Conservation (phyloP, 2,797 vertebrate species). For the Crossoptilon crossoptilon region DNA sequence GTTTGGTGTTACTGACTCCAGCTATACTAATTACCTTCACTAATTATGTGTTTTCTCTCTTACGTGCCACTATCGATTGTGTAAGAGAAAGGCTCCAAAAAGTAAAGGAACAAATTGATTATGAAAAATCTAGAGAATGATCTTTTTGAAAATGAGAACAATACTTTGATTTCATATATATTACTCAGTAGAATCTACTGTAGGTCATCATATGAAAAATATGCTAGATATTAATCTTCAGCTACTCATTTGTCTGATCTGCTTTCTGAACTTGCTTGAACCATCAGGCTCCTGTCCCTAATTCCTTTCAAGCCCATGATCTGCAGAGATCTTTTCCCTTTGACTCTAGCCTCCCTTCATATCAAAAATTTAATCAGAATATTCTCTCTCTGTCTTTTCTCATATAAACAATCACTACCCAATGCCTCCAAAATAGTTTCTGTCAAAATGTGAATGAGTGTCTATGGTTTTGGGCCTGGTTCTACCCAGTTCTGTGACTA, state of each 20-base stretch:
- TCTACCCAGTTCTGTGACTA: too few relatives aligned
- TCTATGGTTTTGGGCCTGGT: too few relatives aligned
- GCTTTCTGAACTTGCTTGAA: not conserved
- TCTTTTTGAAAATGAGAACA: not conserved
- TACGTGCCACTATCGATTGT: not conserved
- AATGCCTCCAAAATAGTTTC: not conserved
- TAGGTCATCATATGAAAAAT: not conserved
- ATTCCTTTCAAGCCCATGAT: not conserved
- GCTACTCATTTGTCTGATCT: not conserved
- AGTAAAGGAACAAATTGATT: not conserved
- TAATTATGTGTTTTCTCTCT: slow-evolving; percentile 42
- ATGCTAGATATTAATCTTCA: not conserved
- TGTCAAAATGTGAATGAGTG: not conserved
- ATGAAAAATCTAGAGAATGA: not conserved
- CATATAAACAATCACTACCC: not conserved
- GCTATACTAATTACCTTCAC: not conserved
- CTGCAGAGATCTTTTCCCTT: not conserved
- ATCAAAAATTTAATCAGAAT: not conserved
- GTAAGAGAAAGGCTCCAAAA: not conserved
- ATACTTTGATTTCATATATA: not conserved
- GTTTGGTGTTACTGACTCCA: slow-evolving; percentile 44
- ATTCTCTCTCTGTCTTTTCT: not conserved
- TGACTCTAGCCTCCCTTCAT: not conserved
- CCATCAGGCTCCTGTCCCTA: accelerated
- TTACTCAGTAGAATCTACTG: not conserved